Base-by-base conservation (phyloP, 1,140 invertebrate species). In the Caenorhabditis remanei region DNA sequence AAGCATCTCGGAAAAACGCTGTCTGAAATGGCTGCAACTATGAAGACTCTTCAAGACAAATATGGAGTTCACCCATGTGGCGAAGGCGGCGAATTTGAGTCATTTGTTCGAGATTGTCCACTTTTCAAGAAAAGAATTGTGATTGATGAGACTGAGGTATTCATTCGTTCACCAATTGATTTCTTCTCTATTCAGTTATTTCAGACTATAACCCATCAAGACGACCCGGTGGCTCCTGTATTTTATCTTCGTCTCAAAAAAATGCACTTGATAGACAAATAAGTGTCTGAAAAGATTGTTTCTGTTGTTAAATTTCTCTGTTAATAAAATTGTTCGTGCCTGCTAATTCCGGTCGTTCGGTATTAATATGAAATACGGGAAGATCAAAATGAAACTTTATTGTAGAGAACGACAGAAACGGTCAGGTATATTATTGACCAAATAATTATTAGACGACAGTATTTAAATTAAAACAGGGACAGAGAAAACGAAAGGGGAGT, bases 11-110 rank as follows among this genome's bases (percentile, higher is more conserved):
- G 97, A 50, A 95, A 96, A 94, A 95, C 95, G 46, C 94, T 99
- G 90, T 91, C 95, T 85, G 95, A 96, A 95, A 95, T 95, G 96
- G 92, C 95, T 96, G 93, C 86, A 21, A 86, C 88, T 21, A 65
- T 92, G 71, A 56, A 90, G n/a, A 63, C 83, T 46, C 83, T 92
- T 16, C 63, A 92, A 40, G 48, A 87, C 14, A 97, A 98, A 93
- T 99, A 97, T 94, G 97, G 97, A 24, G 94, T 99, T 86, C 98
- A 99, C 94, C 95, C 99, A 65, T 99, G 98, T 94, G 98, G 98
- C 61, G 98, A 99, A 94, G 98, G 98, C 58, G 98, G 98, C 71
- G 98, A 99, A 93, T 99, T 98, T 93, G 98, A 99, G 94, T 98
- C 97, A 48, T 97, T 99, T 92, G 98, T 97, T 16, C 94, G 98